Base-by-base conservation (phyloP, 1,140 invertebrate genomes). In the Cydia amplana region DNA sequence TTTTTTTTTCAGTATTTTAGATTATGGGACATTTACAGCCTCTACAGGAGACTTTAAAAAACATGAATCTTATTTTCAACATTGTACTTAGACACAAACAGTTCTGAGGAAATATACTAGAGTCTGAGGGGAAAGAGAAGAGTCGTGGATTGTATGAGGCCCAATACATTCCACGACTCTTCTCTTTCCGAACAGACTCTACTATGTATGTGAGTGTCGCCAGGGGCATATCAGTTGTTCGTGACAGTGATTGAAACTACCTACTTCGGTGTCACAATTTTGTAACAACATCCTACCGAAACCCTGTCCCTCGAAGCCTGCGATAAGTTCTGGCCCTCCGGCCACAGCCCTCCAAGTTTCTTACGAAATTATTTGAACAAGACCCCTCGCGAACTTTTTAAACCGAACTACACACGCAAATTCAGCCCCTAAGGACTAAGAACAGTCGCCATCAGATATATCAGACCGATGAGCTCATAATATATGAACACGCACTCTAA, bases 321-420 rank as follows among this genome's bases (percentile, higher is more conserved):
- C 77, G 82, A 87, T 85, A 88, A 91, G 82, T 86, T 88, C 81
- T 63, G 85, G 73, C 86, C 87, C 85, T 85, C 70, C 78, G 86
- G 87, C 80, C 81, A 80, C 85, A 89, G 85, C 86, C 87, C 88
- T 88, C 85, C 78, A 83, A 89, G 87, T 82, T 90, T 89, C 85
- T 85, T 87, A 85, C 85, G 77, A 89, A 87, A 91, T 90, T 91
- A 91, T 91, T 89, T 89, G 84, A 89, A 87, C 87, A 87, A 85
- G 84, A 79, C 78, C 81, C 79, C 76, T 73, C 78, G 72, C 76
- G 70, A 82, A 79, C 80, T 79, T 80, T 79, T 76, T 74, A 73
- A 80, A 82, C 36, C 75, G 72, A 32, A 16, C 79, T 73, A 74
- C 65, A 46, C 83, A 87, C 79, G 76, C 83, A 70, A 87, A 88